Percentiles rank a stretch among this genome's conserved stretches.
Evolutionary conservation across 2,888 invertebrate genomes (phyloP).

Genomic region (Lamellibrachia columna): DNA sequence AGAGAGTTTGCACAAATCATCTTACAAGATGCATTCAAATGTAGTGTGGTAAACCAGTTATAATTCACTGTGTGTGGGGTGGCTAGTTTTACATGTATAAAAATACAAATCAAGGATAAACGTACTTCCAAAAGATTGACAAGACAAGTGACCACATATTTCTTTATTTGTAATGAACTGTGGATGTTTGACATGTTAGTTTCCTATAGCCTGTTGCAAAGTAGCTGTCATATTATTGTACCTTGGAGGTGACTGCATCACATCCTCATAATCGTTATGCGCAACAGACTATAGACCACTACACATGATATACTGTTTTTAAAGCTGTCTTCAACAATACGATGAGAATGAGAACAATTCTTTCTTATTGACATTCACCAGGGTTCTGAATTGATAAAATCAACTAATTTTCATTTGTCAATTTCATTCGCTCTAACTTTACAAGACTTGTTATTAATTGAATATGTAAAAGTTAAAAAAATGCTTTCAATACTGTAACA

Average conservation of each 20-base stretch:
- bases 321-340: neutral
- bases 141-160: neutral
- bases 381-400: neutral
- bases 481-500: neutral
- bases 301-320: neutral
- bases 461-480: neutral
- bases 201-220: neutral
- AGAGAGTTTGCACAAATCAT: neutral
- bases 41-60: no score
- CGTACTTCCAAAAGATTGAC: neutral
- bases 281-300: neutral
- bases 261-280: neutral
- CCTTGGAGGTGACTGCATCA: neutral
- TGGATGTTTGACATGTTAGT: neutral
- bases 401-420: neutral
- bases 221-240: neutral
- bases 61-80: no score
- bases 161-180: neutral
- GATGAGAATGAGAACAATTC: neutral
- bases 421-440: neutral
- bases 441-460: neutral
- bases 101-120: no score
- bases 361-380: neutral
- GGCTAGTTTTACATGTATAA: no score
- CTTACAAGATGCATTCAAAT: neutral